Conservation (phyloP, 30 jellyfish, hydroid and myxozoan species). For the Hydractinia symbiolongicarpus region DNA sequence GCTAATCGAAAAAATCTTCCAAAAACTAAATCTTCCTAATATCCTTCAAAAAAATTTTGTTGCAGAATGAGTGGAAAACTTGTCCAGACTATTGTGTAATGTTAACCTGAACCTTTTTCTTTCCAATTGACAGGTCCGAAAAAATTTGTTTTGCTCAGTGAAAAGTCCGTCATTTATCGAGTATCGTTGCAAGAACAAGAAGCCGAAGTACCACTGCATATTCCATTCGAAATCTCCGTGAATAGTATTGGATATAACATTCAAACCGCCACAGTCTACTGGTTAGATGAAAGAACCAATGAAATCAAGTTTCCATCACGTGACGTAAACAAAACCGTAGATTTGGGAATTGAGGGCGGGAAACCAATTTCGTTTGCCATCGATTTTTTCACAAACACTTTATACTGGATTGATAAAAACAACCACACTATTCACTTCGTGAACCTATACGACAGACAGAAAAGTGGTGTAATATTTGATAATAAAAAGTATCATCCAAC, state of each 20-base stretch:
- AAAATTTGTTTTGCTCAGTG: slow-evolving; percentile 28
- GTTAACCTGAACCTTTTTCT: too few species aligned
- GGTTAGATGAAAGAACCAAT: slow-evolving; percentile 17
- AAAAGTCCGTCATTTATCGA: slow-evolving; percentile 9
- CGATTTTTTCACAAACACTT: slow-evolving; percentile 21
- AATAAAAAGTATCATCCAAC: slow-evolving; percentile 13
- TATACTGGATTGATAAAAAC: slow-evolving; percentile 19
- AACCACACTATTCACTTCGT: slow-evolving; percentile 17
- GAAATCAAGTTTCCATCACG: background rate
- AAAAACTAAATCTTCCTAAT: too few species aligned
- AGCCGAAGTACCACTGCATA: slow-evolving; percentile 28
- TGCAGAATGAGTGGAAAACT: too few species aligned
- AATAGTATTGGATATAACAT: slow-evolving; percentile 10
- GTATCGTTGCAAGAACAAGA: background rate
- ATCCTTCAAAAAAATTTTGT: too few species aligned
- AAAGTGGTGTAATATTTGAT: slow-evolving; percentile 11
- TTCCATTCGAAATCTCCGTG: slow-evolving; percentile 8
- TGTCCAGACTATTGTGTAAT: too few species aligned
- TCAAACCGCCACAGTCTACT: slow-evolving; percentile 8
- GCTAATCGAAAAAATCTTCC: too few species aligned
- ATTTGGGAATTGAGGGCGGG: slow-evolving; percentile 7
- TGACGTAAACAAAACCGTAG: background rate
- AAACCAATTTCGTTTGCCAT: slow-evolving; percentile 19
- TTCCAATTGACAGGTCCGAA: slow-evolving; percentile 14
- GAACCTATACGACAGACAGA: slow-evolving; percentile 1